Conservation (phyloP, 1,140 invertebrate species). For the Diplogasteroides magnus region DNA sequence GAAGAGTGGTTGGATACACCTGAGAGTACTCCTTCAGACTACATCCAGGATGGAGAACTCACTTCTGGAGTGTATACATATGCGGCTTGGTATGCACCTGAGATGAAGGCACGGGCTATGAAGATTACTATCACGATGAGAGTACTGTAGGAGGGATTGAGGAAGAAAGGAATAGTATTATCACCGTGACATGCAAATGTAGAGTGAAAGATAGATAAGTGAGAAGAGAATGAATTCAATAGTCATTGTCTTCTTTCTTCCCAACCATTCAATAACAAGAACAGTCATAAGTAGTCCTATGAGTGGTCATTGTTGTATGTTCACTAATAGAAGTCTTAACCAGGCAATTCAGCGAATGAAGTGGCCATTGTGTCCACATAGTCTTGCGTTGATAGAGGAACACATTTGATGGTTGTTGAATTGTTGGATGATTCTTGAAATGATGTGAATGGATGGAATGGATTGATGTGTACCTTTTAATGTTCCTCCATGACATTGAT, state of each 20-base stretch:
- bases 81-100: slow-evolving; percentile 84
- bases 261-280: slow-evolving; percentile 80
- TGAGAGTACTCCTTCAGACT: too few species aligned
- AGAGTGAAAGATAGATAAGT: slow-evolving; percentile 72
- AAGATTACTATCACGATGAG: slow-evolving; percentile 78
- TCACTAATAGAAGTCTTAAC: too few species aligned
- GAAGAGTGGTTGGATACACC: slow-evolving; percentile 82
- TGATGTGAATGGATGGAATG: too few species aligned
- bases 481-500: slow-evolving; percentile 59
- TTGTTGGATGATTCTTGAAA: slow-evolving; percentile 40
- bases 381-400: slow-evolving; percentile 70
- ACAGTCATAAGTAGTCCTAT: slow-evolving; percentile 87
- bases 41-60: too few species aligned
- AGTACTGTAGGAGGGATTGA: too few species aligned
- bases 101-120: slow-evolving; percentile 81
- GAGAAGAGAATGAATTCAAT: slow-evolving; percentile 81
- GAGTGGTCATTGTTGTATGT: too few species aligned
- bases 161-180: too few species aligned
- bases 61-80: slow-evolving; percentile 93
- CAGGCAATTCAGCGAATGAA: slow-evolving; percentile 88
- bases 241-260: slow-evolving; percentile 86
- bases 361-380: slow-evolving; percentile 90
- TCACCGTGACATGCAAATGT: slow-evolving; percentile 71
- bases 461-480: too few species aligned
- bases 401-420: slow-evolving; percentile 64